Evolutionary conservation across 2,113 vertebrate species (phyloP).

Genomic region (Chinchilla lanigera): DNA sequence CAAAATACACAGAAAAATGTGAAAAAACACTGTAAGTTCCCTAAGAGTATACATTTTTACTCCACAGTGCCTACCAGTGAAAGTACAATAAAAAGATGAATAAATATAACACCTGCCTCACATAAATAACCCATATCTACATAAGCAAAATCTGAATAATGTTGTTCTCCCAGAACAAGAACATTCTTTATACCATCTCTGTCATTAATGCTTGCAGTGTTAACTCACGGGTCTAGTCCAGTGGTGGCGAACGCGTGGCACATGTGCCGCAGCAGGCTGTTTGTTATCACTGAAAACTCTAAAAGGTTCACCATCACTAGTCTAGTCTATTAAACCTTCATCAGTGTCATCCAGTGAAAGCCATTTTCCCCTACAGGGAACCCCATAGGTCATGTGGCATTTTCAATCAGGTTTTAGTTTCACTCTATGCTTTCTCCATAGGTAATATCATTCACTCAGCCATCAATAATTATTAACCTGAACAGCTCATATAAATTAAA

Average conservation of each 20-base stretch:
- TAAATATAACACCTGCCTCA: background rate
- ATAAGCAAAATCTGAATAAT: constrained; percentile 12
- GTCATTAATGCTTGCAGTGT: background rate
- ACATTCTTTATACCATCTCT: background rate
- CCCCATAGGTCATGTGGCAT: background rate
- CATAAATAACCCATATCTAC: background rate
- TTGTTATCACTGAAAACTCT: background rate
- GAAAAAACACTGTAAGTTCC: background rate
- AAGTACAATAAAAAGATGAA: background rate
- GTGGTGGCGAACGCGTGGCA: background rate
- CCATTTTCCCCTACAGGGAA: background rate
- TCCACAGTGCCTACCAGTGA: background rate
- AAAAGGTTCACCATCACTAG: background rate
- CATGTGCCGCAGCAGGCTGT: background rate
- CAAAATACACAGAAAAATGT: constrained; percentile 7
- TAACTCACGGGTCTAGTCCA: background rate
- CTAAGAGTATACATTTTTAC: background rate
- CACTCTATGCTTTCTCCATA: background rate
- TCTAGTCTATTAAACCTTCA: background rate
- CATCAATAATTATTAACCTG: background rate
- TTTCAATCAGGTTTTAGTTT: background rate
- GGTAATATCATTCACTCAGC: background rate
- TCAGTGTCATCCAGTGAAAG: background rate
- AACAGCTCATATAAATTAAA: constrained; percentile 46
- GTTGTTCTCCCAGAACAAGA: background rate